Conservation (phyloP, 2,797 vertebrate genomes). For the Oceanodroma leucorhoa region DNA sequence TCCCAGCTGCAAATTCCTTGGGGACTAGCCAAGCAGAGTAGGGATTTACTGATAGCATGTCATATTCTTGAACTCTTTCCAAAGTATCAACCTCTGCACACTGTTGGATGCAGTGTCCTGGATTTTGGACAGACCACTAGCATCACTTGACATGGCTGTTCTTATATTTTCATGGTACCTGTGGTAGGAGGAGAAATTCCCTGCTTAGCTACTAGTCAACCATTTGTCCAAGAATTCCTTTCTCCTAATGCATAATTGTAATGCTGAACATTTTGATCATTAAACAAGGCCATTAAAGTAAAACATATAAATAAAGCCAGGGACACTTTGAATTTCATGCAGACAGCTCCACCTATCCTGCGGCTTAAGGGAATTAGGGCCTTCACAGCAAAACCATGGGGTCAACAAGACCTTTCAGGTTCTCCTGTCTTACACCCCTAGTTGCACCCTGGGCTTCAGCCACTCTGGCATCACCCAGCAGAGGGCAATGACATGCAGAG, state of each 20-base stretch:
- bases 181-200: neutral
- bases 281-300: neutral
- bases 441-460: neutral
- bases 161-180: neutral
- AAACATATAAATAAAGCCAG: neutral
- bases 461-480: neutral
- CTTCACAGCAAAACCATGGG: neutral
- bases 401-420: neutral
- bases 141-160: neutral
- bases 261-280: neutral
- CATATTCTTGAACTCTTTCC: neutral
- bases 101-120: neutral
- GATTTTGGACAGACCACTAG: neutral
- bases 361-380: neutral
- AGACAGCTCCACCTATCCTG: neutral
- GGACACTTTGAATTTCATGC: neutral
- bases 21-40: neutral
- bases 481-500: neutral
- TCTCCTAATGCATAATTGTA: neutral
- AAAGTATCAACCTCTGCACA: neutral
- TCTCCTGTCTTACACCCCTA: neutral
- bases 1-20: neutral
- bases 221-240: neutral
- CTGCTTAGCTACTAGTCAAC: neutral
- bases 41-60: neutral